phyloP scores from a whole-genome alignment of 2,113 vertebrate genomes.

The Cebus imitator region DNA sequence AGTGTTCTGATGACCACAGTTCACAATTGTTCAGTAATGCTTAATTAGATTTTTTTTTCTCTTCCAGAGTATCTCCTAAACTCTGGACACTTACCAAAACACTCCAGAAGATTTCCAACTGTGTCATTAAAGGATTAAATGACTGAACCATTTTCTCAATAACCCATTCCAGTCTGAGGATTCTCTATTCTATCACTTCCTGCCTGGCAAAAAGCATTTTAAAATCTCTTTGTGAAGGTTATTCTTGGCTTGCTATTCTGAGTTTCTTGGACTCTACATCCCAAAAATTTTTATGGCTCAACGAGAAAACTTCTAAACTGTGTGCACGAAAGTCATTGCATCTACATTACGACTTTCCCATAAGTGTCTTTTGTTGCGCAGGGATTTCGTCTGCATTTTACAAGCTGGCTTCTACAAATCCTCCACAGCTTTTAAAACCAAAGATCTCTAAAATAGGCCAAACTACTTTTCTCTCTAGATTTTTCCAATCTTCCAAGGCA shows the following conservation, averaged over 20 bases:
- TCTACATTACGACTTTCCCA: background rate
- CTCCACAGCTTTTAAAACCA: background rate
- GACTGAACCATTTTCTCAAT: background rate
- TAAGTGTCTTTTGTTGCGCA: background rate
- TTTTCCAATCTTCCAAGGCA: slow-evolving; percentile 21
- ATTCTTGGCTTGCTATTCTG: background rate
- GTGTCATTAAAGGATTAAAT: slow-evolving; percentile 35
- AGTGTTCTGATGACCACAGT: background rate
- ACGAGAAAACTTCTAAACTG: background rate
- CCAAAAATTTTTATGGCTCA: background rate
- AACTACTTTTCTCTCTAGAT: background rate
- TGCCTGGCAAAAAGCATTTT: background rate
- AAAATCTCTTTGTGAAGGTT: slow-evolving; percentile 8
- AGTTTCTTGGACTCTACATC: background rate
- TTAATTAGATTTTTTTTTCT: background rate
- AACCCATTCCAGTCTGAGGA: background rate
- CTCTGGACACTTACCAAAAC: slow-evolving; percentile 21
- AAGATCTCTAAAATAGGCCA: slow-evolving; percentile 22
- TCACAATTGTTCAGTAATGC: background rate
- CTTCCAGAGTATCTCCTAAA: background rate
- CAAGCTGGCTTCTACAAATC: slow-evolving; percentile 10
- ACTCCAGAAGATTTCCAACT: background rate
- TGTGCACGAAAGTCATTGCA: background rate
- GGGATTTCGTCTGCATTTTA: slow-evolving; percentile 33
- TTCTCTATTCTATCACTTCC: background rate